phyloP scores from a whole-genome alignment of 2,113 vertebrate species.

The Forbesichthys agassizii region DNA sequence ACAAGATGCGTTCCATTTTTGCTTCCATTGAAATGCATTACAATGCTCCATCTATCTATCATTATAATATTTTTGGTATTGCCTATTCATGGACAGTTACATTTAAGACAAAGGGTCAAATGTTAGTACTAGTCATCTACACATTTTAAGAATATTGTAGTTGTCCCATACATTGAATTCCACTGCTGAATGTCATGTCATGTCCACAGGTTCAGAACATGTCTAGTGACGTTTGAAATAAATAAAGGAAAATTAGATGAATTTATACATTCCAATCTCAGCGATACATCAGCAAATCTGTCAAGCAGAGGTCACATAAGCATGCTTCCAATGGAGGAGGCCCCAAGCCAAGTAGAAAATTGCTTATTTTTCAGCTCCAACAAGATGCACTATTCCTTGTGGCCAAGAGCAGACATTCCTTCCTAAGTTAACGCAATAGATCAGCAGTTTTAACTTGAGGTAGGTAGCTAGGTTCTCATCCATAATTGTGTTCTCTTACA shows the following conservation, averaged over 20 bases:
- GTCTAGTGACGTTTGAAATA: slow-evolving; percentile 79
- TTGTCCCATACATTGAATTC: slow-evolving; percentile 34
- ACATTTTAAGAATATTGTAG: slow-evolving; percentile 1
- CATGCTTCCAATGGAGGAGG: slow-evolving; percentile 39
- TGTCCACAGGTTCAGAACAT: slow-evolving; percentile 74
- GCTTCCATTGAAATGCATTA: too few species aligned
- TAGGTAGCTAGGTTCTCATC: slow-evolving; percentile 73
- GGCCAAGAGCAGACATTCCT: slow-evolving; percentile 57
- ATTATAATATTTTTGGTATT: too few species aligned
- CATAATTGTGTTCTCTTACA: slow-evolving; percentile 75
- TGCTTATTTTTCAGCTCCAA: slow-evolving; percentile 73
- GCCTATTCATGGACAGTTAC: not conserved
- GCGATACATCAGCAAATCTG: slow-evolving; percentile 77
- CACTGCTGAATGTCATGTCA: slow-evolving; percentile 59
- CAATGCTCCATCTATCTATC: too few species aligned
- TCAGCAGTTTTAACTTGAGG: slow-evolving; percentile 78
- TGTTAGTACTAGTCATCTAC: too few species aligned
- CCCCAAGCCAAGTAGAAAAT: slow-evolving; percentile 66
- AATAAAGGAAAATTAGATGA: slow-evolving; percentile 85
- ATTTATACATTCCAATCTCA: slow-evolving; percentile 76
- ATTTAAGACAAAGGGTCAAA: too few species aligned
- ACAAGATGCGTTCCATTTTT: too few species aligned
- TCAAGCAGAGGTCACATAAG: slow-evolving; percentile 77
- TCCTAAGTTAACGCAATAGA: slow-evolving; percentile 81
- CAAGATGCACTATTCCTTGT: slow-evolving; percentile 60